Percentiles rank a stretch among this genome's conserved stretches.
These are phyloP conservation scores for Phoxinus dragarum DNA, from an alignment of 2,797 vertebrate genomes.

Conservation along the genomic window DNA sequence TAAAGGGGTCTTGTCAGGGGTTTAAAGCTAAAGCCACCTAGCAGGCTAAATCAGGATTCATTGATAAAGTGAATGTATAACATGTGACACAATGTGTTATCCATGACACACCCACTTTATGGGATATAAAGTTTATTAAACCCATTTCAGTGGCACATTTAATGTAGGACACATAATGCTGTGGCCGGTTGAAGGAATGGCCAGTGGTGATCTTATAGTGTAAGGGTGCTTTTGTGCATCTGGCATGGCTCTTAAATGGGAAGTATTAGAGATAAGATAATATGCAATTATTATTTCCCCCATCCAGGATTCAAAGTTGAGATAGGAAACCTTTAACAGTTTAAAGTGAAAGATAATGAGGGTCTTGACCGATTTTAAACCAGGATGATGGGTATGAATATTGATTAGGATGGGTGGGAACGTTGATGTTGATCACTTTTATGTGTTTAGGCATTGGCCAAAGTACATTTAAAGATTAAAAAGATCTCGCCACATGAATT, in stretches of 20 bases:
- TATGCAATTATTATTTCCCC: neutral
- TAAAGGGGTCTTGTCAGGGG: neutral
- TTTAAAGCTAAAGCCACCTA: conserved; percentile 33
- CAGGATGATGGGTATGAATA: neutral
- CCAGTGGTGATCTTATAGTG: neutral
- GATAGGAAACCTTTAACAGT: neutral
- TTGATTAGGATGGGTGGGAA: neutral
- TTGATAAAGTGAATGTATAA: neutral
- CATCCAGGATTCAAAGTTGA: neutral
- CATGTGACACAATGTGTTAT: neutral
- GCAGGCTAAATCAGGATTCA: conserved; percentile 17
- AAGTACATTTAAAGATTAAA: neutral
- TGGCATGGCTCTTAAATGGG: neutral
- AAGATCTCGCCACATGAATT: neutral
- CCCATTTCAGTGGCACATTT: neutral
- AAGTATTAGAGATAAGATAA: neutral
- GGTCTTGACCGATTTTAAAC: neutral
- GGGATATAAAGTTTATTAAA: neutral
- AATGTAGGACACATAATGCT: neutral
- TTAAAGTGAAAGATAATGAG: neutral
- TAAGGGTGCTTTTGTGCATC: neutral
- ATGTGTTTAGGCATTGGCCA: neutral
- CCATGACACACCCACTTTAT: conserved; percentile 4
- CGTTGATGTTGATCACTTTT: neutral
- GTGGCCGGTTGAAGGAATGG: neutral